Base-by-base conservation (phyloP, 2,888 invertebrate genomes). In the Dioctria linearis region DNA sequence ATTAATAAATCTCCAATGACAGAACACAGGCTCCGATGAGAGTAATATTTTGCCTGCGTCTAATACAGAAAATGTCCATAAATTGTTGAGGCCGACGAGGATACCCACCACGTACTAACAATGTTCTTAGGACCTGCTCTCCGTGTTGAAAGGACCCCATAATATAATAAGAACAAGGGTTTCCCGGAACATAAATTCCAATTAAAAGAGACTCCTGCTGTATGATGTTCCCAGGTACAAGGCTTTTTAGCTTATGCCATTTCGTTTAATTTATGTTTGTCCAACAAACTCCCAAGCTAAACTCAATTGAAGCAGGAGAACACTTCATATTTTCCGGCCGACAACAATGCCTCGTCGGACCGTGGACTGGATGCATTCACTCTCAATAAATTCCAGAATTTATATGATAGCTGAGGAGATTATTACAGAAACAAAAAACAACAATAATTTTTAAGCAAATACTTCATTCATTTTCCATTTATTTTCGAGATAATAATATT, bases 121-220 rank as follows among this genome's bases (percentile, higher is more conserved):
- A 46, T 46, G 49, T 46, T 46, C 49, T 46, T 46, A 46, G 49
- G 49, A 46, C 5, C 6, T 9, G 5, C 6, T 9, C 49, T 46
- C 9, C 49, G 6, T 46, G 49, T 46, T 25, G 49, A 6, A 46
- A 46, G 49, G 69, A 59, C 75, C 75, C 25, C 25, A 25, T 25
- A 25, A 25, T 25, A 25, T 79, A 79, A 81, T 79, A 78, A 79
- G 81, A 71, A 81, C 75, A 81, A 75, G 79, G 79, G 75, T 71
- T 71, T 25, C 66, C 79, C 57, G 25, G 79, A 43, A 79, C 81
- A 81, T 81, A 81, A 81, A 81, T 81, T 81, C 75, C 81, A 81
- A 81, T 81, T 81, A 81, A 81, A 81, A 54, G 54, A 13, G 37
- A 71, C 54, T 51, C 54, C 71, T 40, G 71, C 39, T 54, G 71